These are phyloP conservation scores for Antitype chi DNA, from an alignment of 2,888 invertebrate genomes.

Conservation along the genomic window DNA sequence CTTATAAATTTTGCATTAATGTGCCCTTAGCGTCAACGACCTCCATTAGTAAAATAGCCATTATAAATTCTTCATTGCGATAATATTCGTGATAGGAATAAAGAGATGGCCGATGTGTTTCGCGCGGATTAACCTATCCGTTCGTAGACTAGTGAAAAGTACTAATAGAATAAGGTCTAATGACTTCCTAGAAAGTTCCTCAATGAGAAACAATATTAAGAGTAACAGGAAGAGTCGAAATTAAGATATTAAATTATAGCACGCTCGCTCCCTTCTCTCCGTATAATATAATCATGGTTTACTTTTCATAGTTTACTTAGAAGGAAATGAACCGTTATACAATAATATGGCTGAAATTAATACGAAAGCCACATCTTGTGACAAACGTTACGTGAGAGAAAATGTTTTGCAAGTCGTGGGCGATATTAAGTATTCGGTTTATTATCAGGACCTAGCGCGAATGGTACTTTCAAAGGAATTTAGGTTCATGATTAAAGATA, in stretches of 20 bases:
- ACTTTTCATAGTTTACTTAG: constrained; percentile 46
- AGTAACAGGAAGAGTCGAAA: constrained; percentile 57
- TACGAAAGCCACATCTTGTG: constrained; percentile 60
- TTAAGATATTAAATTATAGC: constrained; percentile 51
- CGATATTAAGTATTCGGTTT: constrained; percentile 31
- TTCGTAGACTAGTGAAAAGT: constrained; percentile 42
- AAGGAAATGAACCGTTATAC: constrained; percentile 57
- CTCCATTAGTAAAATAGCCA: constrained; percentile 53
- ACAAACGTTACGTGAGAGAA: constrained; percentile 52
- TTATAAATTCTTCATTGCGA: constrained; percentile 56
- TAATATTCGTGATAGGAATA: constrained; percentile 63
- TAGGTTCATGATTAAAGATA: neutral
- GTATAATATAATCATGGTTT: constrained; percentile 52
- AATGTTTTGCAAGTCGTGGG: constrained; percentile 35
- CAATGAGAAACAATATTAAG: constrained; percentile 48
- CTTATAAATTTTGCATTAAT: constrained; percentile 46
- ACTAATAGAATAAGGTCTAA: constrained; percentile 42
- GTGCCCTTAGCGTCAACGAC: constrained; percentile 53
- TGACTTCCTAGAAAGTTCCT: constrained; percentile 55
- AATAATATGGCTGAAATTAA: constrained; percentile 57
- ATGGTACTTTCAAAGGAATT: neutral
- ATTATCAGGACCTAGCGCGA: neutral
- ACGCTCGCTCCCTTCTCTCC: constrained; percentile 48
- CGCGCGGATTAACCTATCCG: constrained; percentile 29
- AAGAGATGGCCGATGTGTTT: constrained; percentile 49